Evolutionary conservation across 2,888 invertebrate species (phyloP).

Genomic region (Smittia aterrima): DNA sequence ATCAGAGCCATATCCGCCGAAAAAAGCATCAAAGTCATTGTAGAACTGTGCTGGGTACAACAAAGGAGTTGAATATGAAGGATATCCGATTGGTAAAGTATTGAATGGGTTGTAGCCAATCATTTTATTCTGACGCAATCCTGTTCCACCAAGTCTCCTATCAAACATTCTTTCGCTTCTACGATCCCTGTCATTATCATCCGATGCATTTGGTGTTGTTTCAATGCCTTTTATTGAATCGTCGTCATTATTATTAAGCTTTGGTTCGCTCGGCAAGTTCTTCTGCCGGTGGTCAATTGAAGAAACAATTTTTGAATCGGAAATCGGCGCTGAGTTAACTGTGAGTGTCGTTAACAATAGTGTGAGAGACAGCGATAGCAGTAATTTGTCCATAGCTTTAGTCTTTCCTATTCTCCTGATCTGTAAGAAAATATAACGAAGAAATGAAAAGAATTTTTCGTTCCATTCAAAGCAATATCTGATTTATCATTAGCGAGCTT

Average conservation of each 20-base stretch:
- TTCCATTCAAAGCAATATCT: too few relatives aligned
- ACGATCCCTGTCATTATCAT: not conserved
- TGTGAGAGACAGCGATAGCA: constrained; percentile 28
- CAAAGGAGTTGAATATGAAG: not conserved
- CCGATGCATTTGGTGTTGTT: not conserved
- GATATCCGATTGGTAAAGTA: not conserved
- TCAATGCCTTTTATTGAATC: constrained; percentile 17
- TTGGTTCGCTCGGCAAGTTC: not conserved
- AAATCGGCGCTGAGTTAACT: constrained; percentile 34
- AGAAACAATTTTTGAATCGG: constrained; percentile 34
- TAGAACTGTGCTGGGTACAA: constrained; percentile 34
- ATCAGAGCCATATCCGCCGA: not conserved
- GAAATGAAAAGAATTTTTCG: not conserved
- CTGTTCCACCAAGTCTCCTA: not conserved
- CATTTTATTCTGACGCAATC: constrained; percentile 27
- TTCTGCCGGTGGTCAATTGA: constrained; percentile 23
- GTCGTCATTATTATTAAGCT: not conserved
- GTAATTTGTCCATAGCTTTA: constrained; percentile 33
- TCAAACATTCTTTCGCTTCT: not conserved
- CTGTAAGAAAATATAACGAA: not conserved
- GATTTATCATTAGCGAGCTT: too few relatives aligned
- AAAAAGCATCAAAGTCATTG: constrained; percentile 34
- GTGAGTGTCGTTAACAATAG: constrained; percentile 27
- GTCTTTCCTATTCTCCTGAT: not conserved
- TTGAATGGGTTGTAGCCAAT: constrained; percentile 14